Base-by-base conservation (phyloP, 2,113 vertebrate species). In the Phocoena phocoena region DNA sequence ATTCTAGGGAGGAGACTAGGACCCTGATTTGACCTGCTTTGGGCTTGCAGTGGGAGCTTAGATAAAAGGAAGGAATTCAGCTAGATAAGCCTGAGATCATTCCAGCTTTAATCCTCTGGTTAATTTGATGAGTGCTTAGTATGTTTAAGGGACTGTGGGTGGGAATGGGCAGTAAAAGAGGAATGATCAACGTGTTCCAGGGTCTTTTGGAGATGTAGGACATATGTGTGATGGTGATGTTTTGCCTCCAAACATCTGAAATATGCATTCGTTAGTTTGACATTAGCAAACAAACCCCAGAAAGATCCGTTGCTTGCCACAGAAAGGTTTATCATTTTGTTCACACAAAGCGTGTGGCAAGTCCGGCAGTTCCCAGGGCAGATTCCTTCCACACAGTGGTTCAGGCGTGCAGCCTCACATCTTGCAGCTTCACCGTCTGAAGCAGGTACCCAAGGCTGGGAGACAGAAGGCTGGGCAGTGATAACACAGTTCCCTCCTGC, bases 101-200 rank as follows among this genome's bases (percentile, higher is more conserved):
- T 2, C 55, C 83, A 73, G 63, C 83, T 68, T 68, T 63, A 73
- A 6, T 53, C 63, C 60, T 81, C 71, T 89, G 67, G 31, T 18
- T 85, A 62, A 92, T 65, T 53, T 82, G 60, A 12, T 58, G 18
- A 88, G 33, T 17, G 26, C 26, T 83, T 3, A 0, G 10, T 71
- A 38, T 38, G 17, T 73, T 93, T 88, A 62, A 73, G n/a, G 63
- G 41, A 31, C 41, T 38, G 5, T n/a, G 26, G 38, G 23, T 31
- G 28, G 33, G 2, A 31, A 15, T 2, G 1, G 36, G 15, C 55
- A 47, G 31, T 23, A 23, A 44, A 47, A 62, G 13, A 77, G 31
- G 44, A 41, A 63, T 26, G 25, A 58, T 0, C 0, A 4, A 2
- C 9, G 0, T 26, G 28, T 71, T 25, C 50, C 20, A 6, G 20